Evolutionary conservation across 2,797 vertebrate genomes (phyloP).

Genomic region (Macropodus opercularis): DNA sequence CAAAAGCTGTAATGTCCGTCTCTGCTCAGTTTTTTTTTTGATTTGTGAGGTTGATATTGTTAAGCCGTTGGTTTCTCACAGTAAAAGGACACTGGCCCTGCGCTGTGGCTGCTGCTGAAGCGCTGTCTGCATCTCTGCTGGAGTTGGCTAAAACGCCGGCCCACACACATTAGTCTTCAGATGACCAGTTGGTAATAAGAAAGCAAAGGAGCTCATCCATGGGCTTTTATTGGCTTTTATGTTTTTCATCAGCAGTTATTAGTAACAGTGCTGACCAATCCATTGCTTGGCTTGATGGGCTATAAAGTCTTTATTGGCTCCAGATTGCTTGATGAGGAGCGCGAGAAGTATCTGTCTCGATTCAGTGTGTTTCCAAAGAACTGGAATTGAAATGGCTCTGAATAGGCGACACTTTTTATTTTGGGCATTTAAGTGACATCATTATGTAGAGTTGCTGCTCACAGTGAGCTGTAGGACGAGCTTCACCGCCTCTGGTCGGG

Average conservation of each 20-base stretch:
- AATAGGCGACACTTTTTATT: conserved; percentile 15
- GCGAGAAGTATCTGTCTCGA: conserved; percentile 38
- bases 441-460: neutral
- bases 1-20: no score
- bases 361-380: conserved; percentile 30
- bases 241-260: conserved; percentile 67
- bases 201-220: conserved; percentile 54
- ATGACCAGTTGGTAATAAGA: conserved; percentile 58
- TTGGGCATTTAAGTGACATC: conserved; percentile 18
- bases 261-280: conserved; percentile 69
- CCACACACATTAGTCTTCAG: conserved; percentile 50
- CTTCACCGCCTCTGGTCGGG: neutral
- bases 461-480: neutral
- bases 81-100: conserved; percentile 12
- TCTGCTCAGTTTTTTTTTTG: no score
- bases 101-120: neutral
- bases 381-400: neutral
- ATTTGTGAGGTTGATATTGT: no score
- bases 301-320: conserved; percentile 60
- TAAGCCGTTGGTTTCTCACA: no score
- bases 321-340: conserved; percentile 47
- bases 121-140: conserved; percentile 35
- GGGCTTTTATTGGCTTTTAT: conserved; percentile 64
- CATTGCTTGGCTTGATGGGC: conserved; percentile 54
- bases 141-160: conserved; percentile 49